Conservation (phyloP, 1,140 invertebrate species). For the Bradynema listronoti region DNA sequence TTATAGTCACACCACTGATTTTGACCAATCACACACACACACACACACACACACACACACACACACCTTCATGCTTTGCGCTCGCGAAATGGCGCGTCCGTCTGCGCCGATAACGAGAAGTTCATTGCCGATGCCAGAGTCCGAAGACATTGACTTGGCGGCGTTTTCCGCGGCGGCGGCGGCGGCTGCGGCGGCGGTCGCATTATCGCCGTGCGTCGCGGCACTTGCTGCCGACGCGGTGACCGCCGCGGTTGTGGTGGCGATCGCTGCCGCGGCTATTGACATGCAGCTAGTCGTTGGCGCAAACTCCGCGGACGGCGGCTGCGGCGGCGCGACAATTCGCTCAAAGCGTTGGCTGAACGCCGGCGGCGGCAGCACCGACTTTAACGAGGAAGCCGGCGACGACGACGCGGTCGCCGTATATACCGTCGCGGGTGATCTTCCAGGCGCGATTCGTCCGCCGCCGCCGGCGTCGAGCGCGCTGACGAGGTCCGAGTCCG, state of each 20-base stretch:
- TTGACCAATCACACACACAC: too few relatives aligned
- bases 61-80: background rate
- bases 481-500: too few relatives aligned
- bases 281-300: too few relatives aligned
- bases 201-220: too few relatives aligned
- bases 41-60: too few relatives aligned
- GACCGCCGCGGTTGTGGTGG: background rate
- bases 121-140: slow-evolving; percentile 22
- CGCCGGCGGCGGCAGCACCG: slow-evolving; percentile 25
- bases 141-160: slow-evolving; percentile 7
- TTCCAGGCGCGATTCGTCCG: background rate
- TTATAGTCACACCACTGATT: too few relatives aligned
- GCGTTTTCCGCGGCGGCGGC: background rate
- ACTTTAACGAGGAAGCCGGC: slow-evolving; percentile 18
- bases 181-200: background rate
- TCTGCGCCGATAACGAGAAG: background rate
- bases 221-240: too few relatives aligned
- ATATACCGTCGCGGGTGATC: background rate
- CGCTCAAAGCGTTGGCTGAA: slow-evolving; percentile 23
- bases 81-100: background rate
- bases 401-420: slow-evolving; percentile 10
- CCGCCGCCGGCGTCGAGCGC: too few relatives aligned
- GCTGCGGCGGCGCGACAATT: slow-evolving; percentile 14
- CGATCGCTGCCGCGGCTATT: too few relatives aligned
- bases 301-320: background rate